These are phyloP conservation scores for Mustela lutreola DNA, from an alignment of 2,113 vertebrate genomes.

Conservation along the genomic window DNA sequence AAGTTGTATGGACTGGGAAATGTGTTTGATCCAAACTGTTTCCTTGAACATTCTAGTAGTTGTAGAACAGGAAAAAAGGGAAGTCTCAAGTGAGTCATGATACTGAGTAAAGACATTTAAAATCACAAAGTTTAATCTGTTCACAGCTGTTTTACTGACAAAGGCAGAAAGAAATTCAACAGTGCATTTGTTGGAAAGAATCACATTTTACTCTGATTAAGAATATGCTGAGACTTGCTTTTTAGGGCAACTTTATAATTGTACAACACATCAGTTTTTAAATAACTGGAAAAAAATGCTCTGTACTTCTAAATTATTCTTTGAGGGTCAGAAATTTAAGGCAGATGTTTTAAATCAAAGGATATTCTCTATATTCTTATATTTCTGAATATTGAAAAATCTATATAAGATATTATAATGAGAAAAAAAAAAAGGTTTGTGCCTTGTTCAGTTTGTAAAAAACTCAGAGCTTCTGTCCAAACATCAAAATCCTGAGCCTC, in stretches of 20 bases:
- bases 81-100: conserved; percentile 45
- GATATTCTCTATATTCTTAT: conserved; percentile 3
- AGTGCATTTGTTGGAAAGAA: conserved; percentile 74
- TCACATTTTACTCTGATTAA: conserved; percentile 78
- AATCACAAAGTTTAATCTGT: conserved; percentile 65
- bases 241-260: conserved; percentile 78
- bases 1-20: background rate
- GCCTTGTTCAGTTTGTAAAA: background rate
- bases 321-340: conserved; percentile 73
- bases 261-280: conserved; percentile 76
- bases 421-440: background rate
- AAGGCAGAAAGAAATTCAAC: conserved; percentile 73
- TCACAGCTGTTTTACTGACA: conserved; percentile 72
- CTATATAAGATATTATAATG: conserved; percentile 41
- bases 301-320: conserved; percentile 66
- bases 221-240: conserved; percentile 81
- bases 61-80: background rate
- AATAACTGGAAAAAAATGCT: conserved; percentile 78
- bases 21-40: background rate
- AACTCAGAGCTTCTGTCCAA: background rate
- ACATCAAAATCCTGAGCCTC: conserved; percentile 6
- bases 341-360: conserved; percentile 77
- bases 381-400: conserved; percentile 68
- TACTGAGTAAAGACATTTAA: conserved; percentile 66
- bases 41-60: background rate